Conservation (phyloP, 2,113 vertebrate genomes). For the Hylia prasina region DNA sequence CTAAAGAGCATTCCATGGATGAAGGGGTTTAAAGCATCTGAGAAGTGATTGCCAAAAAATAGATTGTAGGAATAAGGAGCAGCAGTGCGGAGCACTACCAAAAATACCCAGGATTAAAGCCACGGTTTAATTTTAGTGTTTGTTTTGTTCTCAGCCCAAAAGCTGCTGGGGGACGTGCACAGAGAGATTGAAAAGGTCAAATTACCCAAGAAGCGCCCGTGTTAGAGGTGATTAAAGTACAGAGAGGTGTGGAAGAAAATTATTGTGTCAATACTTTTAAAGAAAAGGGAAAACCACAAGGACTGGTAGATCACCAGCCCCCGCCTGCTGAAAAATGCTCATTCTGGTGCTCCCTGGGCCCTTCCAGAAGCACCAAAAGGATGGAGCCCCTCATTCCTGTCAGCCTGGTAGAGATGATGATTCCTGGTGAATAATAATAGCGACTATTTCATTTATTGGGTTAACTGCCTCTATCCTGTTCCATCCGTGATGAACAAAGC, state of each 20-base stretch:
- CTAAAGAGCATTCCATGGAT: neutral
- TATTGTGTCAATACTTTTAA: neutral
- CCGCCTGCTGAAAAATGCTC: neutral
- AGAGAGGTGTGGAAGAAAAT: neutral
- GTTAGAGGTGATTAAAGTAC: neutral
- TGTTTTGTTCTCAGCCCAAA: neutral
- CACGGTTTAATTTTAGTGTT: neutral
- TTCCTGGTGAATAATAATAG: neutral
- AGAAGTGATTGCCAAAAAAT: neutral
- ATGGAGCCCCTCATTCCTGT: neutral
- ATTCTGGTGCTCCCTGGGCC: neutral
- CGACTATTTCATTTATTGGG: neutral
- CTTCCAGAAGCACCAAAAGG: neutral
- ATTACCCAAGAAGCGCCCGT: accelerated
- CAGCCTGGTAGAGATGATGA: neutral
- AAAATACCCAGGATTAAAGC: neutral
- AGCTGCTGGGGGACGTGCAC: neutral
- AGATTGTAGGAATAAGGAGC: neutral
- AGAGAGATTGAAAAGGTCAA: neutral
- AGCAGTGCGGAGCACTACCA: neutral
- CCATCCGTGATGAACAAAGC: neutral
- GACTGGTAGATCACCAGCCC: neutral
- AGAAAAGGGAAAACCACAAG: neutral
- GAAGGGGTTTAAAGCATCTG: neutral
- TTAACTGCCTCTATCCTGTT: neutral